Conservation (phyloP, 2,113 vertebrate species). For the Cyanocitta stelleri region DNA sequence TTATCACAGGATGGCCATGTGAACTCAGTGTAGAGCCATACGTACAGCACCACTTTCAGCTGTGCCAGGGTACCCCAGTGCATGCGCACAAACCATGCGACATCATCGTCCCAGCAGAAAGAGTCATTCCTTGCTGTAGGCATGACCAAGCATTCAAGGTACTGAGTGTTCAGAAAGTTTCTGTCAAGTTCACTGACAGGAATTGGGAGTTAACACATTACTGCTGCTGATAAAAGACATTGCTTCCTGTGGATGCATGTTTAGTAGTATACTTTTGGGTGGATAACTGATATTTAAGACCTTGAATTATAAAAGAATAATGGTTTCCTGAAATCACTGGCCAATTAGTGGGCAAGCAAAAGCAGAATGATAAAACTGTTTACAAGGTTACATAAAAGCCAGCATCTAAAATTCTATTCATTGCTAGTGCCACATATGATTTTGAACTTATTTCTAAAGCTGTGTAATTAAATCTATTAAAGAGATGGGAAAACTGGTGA, state of each 20-base stretch:
- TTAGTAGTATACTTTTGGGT: neutral
- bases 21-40: neutral
- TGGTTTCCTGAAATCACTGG: neutral
- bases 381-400: neutral
- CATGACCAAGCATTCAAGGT: neutral
- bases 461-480: neutral
- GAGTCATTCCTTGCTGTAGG: neutral
- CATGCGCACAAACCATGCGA: rapidly evolving
- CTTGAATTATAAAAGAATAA: neutral
- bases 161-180: neutral
- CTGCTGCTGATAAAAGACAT: neutral
- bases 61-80: too few species aligned
- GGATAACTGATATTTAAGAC: neutral
- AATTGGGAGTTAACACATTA: neutral
- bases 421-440: neutral
- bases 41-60: neutral
- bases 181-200: neutral
- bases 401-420: neutral
- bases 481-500: neutral
- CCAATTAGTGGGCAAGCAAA: neutral
- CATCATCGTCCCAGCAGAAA: neutral
- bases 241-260: neutral
- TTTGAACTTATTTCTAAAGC: neutral
- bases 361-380: neutral
- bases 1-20: neutral